A percentile compares a stretch with the other conserved stretches of the same genome.
Evolutionary conservation across 2,797 vertebrate genomes (phyloP).

Genomic region (Miichthys miiuy): DNA sequence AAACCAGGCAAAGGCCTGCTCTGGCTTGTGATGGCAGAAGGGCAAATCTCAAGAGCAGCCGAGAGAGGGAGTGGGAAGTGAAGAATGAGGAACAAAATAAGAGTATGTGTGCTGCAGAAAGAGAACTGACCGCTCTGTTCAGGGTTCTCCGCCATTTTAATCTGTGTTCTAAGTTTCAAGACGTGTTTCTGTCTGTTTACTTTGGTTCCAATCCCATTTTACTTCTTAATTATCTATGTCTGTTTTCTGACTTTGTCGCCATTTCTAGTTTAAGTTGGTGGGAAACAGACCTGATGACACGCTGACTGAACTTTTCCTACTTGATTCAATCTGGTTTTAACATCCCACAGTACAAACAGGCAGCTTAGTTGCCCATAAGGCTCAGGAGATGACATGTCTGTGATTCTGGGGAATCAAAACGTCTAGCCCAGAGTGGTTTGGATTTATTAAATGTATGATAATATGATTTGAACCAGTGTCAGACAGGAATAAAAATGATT

Average conservation of each 20-base stretch:
- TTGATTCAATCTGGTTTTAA: slow-evolving; percentile 24
- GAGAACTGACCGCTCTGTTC: slow-evolving; percentile 44
- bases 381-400: slow-evolving; percentile 27
- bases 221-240: slow-evolving; percentile 3
- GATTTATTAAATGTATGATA: slow-evolving; percentile 43
- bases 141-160: slow-evolving; percentile 41
- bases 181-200: slow-evolving; percentile 23
- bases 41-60: slow-evolving; percentile 63
- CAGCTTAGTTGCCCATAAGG: slow-evolving; percentile 27
- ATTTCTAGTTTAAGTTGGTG: slow-evolving; percentile 12
- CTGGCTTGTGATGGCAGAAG: slow-evolving; percentile 72
- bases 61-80: slow-evolving; percentile 61
- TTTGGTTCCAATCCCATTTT: slow-evolving; percentile 11
- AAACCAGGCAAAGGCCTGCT: slow-evolving; percentile 72
- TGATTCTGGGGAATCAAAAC: slow-evolving; percentile 22
- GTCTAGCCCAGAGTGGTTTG: slow-evolving; percentile 26
- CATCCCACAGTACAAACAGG: slow-evolving; percentile 24
- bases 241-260: neutral
- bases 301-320: slow-evolving; percentile 20
- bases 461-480: slow-evolving; percentile 39
- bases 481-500: slow-evolving; percentile 16
- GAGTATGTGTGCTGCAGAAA: slow-evolving; percentile 45
- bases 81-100: slow-evolving; percentile 71
- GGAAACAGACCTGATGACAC: slow-evolving; percentile 7
- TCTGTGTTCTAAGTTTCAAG: slow-evolving; percentile 18